These are phyloP conservation scores for Leistus spinibarbis DNA, from an alignment of 2,888 invertebrate species.

Conservation along the genomic window DNA sequence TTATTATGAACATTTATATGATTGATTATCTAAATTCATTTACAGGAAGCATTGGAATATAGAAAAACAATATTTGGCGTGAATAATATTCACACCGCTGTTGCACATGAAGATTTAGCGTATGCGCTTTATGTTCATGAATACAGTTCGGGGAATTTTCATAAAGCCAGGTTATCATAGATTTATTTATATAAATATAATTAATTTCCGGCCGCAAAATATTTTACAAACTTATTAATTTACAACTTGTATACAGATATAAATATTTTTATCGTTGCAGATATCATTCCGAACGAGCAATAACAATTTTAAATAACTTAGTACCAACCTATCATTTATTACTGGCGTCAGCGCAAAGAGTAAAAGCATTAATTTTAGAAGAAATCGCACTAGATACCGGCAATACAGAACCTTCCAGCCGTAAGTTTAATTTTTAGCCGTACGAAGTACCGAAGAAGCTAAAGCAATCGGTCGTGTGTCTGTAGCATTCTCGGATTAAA, in stretches of 20 bases:
- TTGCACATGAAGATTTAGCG: conserved; percentile 89
- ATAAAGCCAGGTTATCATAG: conserved; percentile 68
- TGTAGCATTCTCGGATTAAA: no score
- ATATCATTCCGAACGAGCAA: conserved; percentile 82
- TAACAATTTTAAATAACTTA: conserved; percentile 78
- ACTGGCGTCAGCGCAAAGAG: conserved; percentile 86
- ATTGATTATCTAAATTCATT: conserved; percentile 15
- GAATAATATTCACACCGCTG: conserved; percentile 85
- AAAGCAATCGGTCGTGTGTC: no score
- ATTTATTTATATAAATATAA: conserved; percentile 7
- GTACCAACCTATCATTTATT: conserved; percentile 83
- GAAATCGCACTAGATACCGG: conserved; percentile 83
- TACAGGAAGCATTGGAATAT: conserved; percentile 69
- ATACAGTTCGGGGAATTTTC: conserved; percentile 87
- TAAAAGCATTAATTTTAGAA: conserved; percentile 90
- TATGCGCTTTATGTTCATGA: conserved; percentile 93
- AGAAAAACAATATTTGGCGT: conserved; percentile 80
- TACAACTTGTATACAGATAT: not conserved
- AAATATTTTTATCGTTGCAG: conserved; percentile 54
- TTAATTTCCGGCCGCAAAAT: conserved; percentile 2
- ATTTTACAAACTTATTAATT: conserved; percentile 21
- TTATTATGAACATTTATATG: not conserved
- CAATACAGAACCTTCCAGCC: conserved; percentile 19
- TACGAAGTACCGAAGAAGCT: no score
- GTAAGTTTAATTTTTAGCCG: conserved; percentile 24